These are phyloP conservation scores for Rattus norvegicus DNA, from an alignment of 2,113 vertebrate genomes.

Conservation along the genomic window DNA sequence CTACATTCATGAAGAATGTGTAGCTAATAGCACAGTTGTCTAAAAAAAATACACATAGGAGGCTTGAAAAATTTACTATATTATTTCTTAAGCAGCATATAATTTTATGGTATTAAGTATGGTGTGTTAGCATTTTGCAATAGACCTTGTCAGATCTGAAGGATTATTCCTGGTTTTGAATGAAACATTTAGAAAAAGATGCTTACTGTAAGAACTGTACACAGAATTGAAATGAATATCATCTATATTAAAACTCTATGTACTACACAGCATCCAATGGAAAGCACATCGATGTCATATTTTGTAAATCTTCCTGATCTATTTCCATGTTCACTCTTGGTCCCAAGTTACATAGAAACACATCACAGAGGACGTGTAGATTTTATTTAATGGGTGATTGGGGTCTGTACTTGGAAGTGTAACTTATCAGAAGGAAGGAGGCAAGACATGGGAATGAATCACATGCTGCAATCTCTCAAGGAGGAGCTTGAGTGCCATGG, in stretches of 20 bases:
- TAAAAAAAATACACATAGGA: background rate
- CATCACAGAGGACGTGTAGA: background rate
- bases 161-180: background rate
- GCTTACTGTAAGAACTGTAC: background rate
- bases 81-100: background rate
- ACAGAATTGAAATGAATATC: background rate
- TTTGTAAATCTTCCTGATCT: background rate
- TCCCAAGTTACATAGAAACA: background rate
- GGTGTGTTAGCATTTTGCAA: background rate
- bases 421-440: background rate
- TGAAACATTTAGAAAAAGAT: background rate
- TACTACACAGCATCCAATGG: background rate
- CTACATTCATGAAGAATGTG: background rate
- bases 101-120: background rate
- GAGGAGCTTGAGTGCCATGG: too few species aligned
- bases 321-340: background rate
- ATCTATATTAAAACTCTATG: background rate
- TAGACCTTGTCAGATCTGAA: background rate
- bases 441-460: background rate
- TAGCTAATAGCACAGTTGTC: background rate
- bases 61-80: background rate
- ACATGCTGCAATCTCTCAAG: background rate
- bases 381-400: background rate
- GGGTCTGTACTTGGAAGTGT: background rate
- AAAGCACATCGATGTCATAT: background rate